phyloP scores from a whole-genome alignment of 2,113 vertebrate species.

The Phalacrocorax pelagicus region DNA sequence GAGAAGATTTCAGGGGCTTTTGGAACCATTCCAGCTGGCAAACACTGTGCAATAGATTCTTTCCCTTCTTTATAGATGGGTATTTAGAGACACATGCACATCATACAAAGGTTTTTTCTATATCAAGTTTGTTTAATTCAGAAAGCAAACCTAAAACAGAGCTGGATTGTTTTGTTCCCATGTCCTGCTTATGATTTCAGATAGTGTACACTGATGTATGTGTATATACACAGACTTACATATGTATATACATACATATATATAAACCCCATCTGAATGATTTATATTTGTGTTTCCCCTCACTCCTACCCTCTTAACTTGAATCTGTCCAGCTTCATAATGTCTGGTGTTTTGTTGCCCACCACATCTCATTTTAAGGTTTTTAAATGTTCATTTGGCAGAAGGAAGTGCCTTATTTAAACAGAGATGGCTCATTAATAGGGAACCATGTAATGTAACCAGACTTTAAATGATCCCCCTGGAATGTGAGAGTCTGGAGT shows the following conservation, averaged over 20 bases:
- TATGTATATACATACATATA: background rate
- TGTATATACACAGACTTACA: background rate
- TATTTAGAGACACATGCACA: background rate
- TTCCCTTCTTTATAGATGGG: background rate
- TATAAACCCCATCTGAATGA: background rate
- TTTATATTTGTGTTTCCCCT: background rate
- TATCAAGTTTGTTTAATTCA: background rate
- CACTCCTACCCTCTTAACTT: background rate
- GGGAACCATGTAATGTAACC: slow-evolving; percentile 37
- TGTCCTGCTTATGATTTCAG: background rate
- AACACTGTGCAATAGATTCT: background rate
- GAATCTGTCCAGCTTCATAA: background rate
- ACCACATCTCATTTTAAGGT: slow-evolving; percentile 2
- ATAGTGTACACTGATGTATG: background rate
- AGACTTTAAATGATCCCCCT: slow-evolving; percentile 44
- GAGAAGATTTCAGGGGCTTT: background rate
- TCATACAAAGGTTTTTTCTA: background rate
- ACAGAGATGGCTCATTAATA: slow-evolving; percentile 37
- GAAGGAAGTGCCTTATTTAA: slow-evolving; percentile 35
- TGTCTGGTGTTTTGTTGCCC: slow-evolving; percentile 12
- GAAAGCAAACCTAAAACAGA: background rate
- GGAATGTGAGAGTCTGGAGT: slow-evolving; percentile 40
- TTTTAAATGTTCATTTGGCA: slow-evolving; percentile 38
- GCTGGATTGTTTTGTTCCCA: background rate
- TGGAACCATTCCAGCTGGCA: background rate